Base-by-base conservation (phyloP, 2,113 vertebrate genomes). In the Chinchilla lanigera region DNA sequence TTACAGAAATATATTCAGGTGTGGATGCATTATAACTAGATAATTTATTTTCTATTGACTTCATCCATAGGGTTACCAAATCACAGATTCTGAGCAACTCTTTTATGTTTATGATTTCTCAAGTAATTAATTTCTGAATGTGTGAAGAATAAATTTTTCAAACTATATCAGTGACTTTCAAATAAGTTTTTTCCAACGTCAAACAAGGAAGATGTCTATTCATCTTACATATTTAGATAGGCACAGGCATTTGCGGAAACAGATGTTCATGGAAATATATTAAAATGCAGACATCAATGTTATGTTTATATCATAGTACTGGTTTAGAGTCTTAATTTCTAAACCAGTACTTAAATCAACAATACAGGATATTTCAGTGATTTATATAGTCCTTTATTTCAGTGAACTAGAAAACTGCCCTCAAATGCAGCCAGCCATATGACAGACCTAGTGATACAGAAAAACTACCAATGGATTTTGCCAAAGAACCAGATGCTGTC, bases 401-500 rank as follows among this genome's bases (percentile, higher is more conserved):
- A 96, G 78, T 95, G 96, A 82, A 93, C 92, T 96, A 77, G 67
- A 97, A 98, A 98, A 98, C 85, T 81, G 22, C 54, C 96, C 91
- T 98, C 92, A 97, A 87, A 98, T 95, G 47, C 97, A 97, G 85
- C 77, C 93, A 98, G 81, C 60, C 89, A 77, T 97, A 82, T 56
- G 96, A 87, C 73, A 97, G 95, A 97, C 89, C 94, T 94, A 93
- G 92, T 98, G 92, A 96, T 98, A 83, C 63, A 96, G 85, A 96
- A 93, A 98, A 98, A 91, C 89, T 97, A 93, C 84, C 93, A 96
- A n/a, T 78, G 89, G 84, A 50, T 98, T 98, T 97, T 98, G 98
- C 98, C 98, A 99, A 98, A 95, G 81, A 98, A 97, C 93, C 98
- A 99, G 98, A 99, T 98, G 98, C 97, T 98, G 90, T 84, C 92